Conservation (phyloP, 2,888 invertebrate genomes). For the Callinectes sapidus region DNA sequence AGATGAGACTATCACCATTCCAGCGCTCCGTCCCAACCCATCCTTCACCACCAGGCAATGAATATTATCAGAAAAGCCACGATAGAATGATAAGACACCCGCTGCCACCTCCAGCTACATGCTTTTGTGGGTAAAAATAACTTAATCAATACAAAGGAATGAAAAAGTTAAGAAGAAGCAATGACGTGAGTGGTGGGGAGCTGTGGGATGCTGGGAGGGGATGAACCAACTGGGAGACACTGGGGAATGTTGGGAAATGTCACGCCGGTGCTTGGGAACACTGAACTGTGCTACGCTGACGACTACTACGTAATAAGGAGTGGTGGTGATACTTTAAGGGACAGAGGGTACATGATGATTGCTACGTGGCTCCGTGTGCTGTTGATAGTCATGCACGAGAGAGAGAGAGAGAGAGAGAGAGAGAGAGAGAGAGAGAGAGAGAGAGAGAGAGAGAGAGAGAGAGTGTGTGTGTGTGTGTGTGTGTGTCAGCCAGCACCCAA, state of each 20-base stretch:
- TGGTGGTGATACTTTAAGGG: too few species aligned
- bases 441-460: constrained; percentile 20
- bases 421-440: constrained; percentile 16
- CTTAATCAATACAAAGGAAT: background rate
- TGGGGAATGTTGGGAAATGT: background rate
- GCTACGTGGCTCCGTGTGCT: background rate
- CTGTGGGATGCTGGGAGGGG: background rate
- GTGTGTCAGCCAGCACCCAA: background rate
- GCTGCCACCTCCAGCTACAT: background rate
- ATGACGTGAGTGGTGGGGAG: background rate
- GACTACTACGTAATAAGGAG: too few species aligned
- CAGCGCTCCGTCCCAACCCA: background rate
- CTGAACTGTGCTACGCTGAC: background rate
- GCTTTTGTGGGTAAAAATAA: constrained; percentile 1
- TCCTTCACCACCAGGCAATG: background rate
- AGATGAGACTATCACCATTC: background rate
- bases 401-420: constrained; percentile 39
- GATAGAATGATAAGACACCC: background rate
- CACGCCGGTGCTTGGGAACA: background rate
- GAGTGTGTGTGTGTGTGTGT: background rate
- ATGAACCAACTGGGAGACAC: background rate
- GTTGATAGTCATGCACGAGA: background rate
- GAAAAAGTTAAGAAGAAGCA: background rate
- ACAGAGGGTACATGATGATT: background rate
- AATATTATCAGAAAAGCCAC: background rate